Evolutionary conservation across 2,888 invertebrate genomes (phyloP), one percentile per base, ranked within the genome.

Genomic region (Pollenia amentaria): DNA sequence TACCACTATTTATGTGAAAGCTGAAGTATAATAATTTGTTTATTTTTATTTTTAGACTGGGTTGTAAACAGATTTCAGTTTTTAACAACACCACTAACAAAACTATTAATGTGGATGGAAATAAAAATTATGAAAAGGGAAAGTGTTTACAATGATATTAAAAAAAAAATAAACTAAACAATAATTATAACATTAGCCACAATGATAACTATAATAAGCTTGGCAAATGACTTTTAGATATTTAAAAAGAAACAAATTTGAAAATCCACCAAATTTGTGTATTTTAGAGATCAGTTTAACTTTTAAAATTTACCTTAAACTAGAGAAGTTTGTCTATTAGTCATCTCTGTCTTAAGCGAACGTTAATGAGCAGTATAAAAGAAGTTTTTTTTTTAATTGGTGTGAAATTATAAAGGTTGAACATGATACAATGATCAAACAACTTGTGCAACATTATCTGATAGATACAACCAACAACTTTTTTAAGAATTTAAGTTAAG

Each of bases 371-470:
- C 9, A 8, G 14, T 40, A 8, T 18, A 6, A 40, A 57, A 60
- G n/a, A 55, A 29, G 29, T 29, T 29, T 29, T 55, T 51, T 16
- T 55, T 38, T 0, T 53, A 80, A 80, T 46, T 64, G 64, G 53
- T 53, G 72, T 80, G 44, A 64, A 78, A 64, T 72, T 64, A 62
- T 72, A 29, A 53, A 8, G 10, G 53, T 38, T 72, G 46, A 16
- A 40, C 51, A 46, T 38, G 51, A 18, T 72, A 40, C 60, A 60
- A 9, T 11, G 69, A 78, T 69, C 48, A 57, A 51, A 69, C 55
- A 78, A 38, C 67, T 55, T 48, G 57, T 55, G 21, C 67, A 40
- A 46, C 57, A 60, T 65, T 40, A 44, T 64, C 51, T 42, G 38
- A 42, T 40, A 21, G 29, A 29, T 29, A 29, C 29, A 29, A 29